Evolutionary conservation across 2,113 vertebrate species (phyloP).

Genomic region (Sakesphorus luctuosus): DNA sequence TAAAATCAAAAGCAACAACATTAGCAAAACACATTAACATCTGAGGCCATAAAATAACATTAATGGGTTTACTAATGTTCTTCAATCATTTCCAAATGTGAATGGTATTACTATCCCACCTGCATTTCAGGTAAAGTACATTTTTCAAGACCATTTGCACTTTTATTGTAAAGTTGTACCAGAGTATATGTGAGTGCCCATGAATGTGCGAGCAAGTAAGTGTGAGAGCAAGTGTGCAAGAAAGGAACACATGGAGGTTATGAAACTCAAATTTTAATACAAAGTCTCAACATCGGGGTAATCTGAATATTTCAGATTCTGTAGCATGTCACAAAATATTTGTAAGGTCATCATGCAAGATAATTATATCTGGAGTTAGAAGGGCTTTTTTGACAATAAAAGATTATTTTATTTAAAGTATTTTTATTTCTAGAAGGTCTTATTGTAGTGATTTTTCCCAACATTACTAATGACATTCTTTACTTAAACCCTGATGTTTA

Average conservation of each 20-base stretch:
- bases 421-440: neutral
- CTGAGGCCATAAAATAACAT: neutral
- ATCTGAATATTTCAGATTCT: neutral
- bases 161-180: neutral
- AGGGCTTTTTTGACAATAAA: neutral
- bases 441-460: neutral
- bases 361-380: neutral
- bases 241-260: neutral
- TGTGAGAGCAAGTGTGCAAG: rapidly evolving
- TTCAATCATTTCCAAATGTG: neutral
- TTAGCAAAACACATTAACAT: neutral
- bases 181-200: neutral
- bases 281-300: neutral
- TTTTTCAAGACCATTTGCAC: neutral
- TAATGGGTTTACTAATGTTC: neutral
- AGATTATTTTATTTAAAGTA: neutral
- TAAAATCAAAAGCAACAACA: rapidly evolving
- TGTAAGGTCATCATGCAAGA: neutral
- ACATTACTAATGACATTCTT: neutral
- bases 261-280: neutral
- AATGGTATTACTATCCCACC: neutral
- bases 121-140: neutral
- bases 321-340: neutral
- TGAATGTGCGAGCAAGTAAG: neutral
- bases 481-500: neutral